A percentile compares a stretch with the other conserved stretches of the same genome.
Evolutionary conservation across 2,113 vertebrate genomes (phyloP).

Genomic region (Clarias batrachus): DNA sequence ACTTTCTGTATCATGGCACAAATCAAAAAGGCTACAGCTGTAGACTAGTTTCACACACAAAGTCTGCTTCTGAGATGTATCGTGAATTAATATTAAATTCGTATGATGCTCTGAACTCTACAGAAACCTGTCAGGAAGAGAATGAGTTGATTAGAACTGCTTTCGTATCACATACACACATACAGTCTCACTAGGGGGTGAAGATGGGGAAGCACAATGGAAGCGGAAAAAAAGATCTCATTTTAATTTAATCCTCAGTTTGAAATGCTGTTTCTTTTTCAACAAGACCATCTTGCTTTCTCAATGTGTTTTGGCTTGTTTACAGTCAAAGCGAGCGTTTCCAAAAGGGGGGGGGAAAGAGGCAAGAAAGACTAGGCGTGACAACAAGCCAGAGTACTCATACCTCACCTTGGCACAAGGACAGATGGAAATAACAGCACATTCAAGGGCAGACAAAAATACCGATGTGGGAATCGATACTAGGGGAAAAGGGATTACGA

Average conservation of each 20-base stretch:
- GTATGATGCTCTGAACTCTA: constrained; percentile 23
- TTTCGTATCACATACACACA: background rate
- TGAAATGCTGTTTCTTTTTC: constrained; percentile 6
- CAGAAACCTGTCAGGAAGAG: background rate
- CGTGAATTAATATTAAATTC: constrained; percentile 13
- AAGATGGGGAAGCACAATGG: background rate
- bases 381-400: constrained; percentile 45
- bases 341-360: constrained; percentile 39
- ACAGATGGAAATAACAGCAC: constrained; percentile 60
- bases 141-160: background rate
- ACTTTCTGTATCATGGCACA: constrained; percentile 48
- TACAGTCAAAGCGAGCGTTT: constrained; percentile 57
- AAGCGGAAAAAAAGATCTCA: background rate
- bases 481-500: constrained; percentile 44
- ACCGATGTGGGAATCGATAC: constrained; percentile 52
- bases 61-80: constrained; percentile 30
- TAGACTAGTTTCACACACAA: constrained; percentile 44
- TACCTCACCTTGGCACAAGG: constrained; percentile 39
- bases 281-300: background rate
- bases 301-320: constrained; percentile 27
- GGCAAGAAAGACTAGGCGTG: constrained; percentile 32
- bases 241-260: constrained; percentile 24
- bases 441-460: constrained; percentile 52
- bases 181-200: constrained; percentile 8
- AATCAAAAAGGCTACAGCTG: constrained; percentile 48